Base-by-base conservation (phyloP, 2,113 vertebrate species). In the Chaetodon auriga region DNA sequence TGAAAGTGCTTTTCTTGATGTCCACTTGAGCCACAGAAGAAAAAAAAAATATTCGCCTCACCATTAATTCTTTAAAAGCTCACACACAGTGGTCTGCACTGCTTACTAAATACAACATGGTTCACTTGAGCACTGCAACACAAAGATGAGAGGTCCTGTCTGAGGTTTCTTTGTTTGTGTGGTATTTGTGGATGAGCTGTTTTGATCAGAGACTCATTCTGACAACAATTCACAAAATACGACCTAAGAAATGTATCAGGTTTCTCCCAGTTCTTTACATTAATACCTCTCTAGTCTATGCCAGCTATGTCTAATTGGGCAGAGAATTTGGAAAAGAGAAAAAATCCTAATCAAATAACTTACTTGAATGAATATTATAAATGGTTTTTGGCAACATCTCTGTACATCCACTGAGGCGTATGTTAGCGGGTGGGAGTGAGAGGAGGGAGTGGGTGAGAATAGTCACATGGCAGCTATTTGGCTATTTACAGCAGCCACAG, bases 11-110 rank as follows among this genome's bases (percentile, higher is more conserved):
- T 21, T 57, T 78, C 54, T 46, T 63, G 23, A 54, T 61, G 69
- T 73, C 72, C 38, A 60, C 41, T 14, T 74, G 54, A 75, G 41
- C 41, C 35, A 48, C 16, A 79, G 78, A 78, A 69, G 70, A 77
- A 84, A 64, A 72, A 68, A 64, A 75, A 75, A 53, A 68, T 38
- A 64, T 23, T 21, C 51, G n/a, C 25, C 48, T 60, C 75, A 82
- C 30, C 55, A 23, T 21, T 49, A 21, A 72, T 75, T 78, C 35
- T 80, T 30, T 54, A 62, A 46, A 66, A 63, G 73, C 57, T 49
- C 66, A 76, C 58, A 75, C 71, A 75, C 35, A 63, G 3, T 30
- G 60, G 49, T 49, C 55, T 55, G 46, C 23, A 19, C 54, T 71
- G 35, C 63, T 74, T 57, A 57, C 68, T 75, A 41, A 74, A 69